Base-by-base conservation (phyloP, 2,888 invertebrate genomes). In the Axea sp. region DNA sequence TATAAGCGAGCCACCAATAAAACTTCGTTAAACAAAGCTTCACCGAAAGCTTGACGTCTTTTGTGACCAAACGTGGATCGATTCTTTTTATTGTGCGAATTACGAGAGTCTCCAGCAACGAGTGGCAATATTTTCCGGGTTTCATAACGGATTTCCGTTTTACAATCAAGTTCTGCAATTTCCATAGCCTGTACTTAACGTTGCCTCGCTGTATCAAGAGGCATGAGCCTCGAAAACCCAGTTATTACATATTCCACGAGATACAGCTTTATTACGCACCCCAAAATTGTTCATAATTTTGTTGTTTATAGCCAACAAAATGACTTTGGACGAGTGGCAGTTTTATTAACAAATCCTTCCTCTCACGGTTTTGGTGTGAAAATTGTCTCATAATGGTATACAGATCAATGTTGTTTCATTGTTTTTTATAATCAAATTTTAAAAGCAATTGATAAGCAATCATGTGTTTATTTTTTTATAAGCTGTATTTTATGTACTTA, bases 111-210 rank as follows among this genome's bases (percentile, higher is more conserved):
- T 41, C 35, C 35, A 8, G 43, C 57, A 45, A 53, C 65, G 59
- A 59, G 72, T 67, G 60, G 73, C 60, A 73, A 73, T 73, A 67
- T 73, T 73, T 60, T 59, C 67, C 67, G 53, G 55, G 55, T 55
- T 73, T 67, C 55, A 67, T 67, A 73, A 60, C 60, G 67, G 73
- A 67, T 67, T 73, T 73, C 67, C 67, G 67, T 73, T 73, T 73
- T 67, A 67, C 67, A 73, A 65, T 73, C 73, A 59, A 65, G 73
- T 47, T 53, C 39, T 59, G 65, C 43, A 47, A 73, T 73, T 73
- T 60, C 73, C 73, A 59, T 72, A 59, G 60, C 41, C 64, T 22
- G 22, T 26, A 47, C 55, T 45, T 53, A 71, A 68, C 67, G 57
- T 41, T 45, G 45, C 57, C 59, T 43, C 64, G 72, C 67, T 67